These are phyloP conservation scores for Molorchus minor DNA, from an alignment of 2,888 invertebrate genomes.

Conservation along the genomic window DNA sequence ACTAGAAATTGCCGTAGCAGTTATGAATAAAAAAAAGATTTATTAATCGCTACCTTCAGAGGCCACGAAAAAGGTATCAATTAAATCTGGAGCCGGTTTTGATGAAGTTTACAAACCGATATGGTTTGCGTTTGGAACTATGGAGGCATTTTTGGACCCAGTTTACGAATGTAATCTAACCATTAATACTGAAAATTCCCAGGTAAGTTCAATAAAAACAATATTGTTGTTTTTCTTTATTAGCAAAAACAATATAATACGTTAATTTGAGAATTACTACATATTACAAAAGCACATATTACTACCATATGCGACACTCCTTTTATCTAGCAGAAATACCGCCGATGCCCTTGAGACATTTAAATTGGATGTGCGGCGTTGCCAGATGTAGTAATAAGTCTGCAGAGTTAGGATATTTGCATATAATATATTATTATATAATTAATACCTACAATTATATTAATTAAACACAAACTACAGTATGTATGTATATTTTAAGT, in stretches of 20 bases:
- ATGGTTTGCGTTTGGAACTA: slow-evolving; percentile 11
- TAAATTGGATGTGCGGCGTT: no score
- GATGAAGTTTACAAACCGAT: slow-evolving; percentile 27
- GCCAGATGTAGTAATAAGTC: no score
- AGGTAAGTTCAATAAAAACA: slow-evolving; percentile 16
- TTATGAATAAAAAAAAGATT: slow-evolving; percentile 25
- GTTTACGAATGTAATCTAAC: slow-evolving; percentile 17
- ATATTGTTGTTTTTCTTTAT: slow-evolving; percentile 2
- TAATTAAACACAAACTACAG: no score
- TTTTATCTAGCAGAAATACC: no score
- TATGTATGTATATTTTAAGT: no score
- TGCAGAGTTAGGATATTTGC: no score
- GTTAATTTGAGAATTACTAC: not conserved
- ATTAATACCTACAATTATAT: no score
- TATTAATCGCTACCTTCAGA: slow-evolving; percentile 21
- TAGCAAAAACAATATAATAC: not conserved
- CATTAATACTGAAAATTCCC: slow-evolving; percentile 10
- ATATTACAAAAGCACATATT: no score
- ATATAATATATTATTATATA: no score
- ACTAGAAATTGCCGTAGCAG: no score
- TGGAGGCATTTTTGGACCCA: slow-evolving; percentile 17
- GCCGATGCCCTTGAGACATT: no score
- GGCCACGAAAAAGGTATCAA: slow-evolving; percentile 1
- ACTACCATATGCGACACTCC: no score
- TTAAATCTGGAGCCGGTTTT: not conserved